Conservation (phyloP, 2,113 vertebrate genomes). For the Cettia cetti region DNA sequence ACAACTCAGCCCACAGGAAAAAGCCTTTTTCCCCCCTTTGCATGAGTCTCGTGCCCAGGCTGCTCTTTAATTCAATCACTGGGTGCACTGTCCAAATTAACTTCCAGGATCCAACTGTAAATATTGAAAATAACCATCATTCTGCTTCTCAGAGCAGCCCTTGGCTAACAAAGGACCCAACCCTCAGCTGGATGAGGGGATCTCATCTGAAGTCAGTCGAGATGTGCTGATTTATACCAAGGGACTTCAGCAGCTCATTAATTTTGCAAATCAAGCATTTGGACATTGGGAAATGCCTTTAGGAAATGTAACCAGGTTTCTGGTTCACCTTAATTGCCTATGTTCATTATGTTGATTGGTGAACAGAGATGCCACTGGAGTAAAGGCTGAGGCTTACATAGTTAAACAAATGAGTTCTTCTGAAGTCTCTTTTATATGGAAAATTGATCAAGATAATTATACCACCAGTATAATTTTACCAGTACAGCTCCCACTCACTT, state of each 20-base stretch:
- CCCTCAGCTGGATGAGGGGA: background rate
- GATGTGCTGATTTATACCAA: slow-evolving; percentile 33
- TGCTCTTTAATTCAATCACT: background rate
- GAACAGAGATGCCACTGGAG: slow-evolving; percentile 34
- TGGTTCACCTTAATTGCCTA: slow-evolving; percentile 59
- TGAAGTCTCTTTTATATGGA: slow-evolving; percentile 50
- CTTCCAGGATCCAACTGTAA: background rate
- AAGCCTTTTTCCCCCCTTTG: background rate
- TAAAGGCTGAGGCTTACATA: slow-evolving; percentile 24
- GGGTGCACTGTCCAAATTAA: slow-evolving; percentile 7
- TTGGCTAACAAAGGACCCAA: background rate
- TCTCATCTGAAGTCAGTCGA: background rate
- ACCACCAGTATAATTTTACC: background rate
- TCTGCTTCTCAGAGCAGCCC: background rate
- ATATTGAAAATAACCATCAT: slow-evolving; percentile 39
- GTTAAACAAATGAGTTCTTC: slow-evolving; percentile 51
- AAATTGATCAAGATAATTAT: slow-evolving; percentile 56
- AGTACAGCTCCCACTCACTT: slow-evolving; percentile 3
- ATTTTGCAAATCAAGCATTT: slow-evolving; percentile 60
- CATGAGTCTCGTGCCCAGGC: background rate
- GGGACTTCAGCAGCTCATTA: slow-evolving; percentile 52
- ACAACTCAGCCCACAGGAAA: background rate
- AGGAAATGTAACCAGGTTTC: slow-evolving; percentile 62
- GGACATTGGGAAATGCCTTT: slow-evolving; percentile 58
- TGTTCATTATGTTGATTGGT: slow-evolving; percentile 57